Evolutionary conservation across 2,113 vertebrate species (phyloP), one percentile per base, ranked within the genome.

Genomic region (Rhineura floridana): DNA sequence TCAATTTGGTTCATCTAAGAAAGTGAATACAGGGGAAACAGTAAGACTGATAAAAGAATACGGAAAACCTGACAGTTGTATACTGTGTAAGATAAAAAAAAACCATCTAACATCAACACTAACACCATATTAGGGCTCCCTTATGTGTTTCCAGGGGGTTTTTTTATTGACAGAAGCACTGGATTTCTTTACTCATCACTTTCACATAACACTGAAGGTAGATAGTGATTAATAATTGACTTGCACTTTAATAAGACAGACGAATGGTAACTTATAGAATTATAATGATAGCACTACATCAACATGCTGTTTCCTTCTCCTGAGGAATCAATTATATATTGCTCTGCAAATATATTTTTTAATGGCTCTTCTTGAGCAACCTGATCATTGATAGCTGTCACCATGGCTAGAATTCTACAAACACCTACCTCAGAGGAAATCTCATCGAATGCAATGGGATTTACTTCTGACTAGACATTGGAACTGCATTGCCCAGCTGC

Each of bases 191-290:
- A 81, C 36, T 78, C 50, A 73, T 23, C 46, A 36, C 12, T 75
- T 88, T n/a, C 36, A 46, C 44, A 81, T 2, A 86, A 55, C 0
- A n/a, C 30, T 91, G 46, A 59, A 78, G 17, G 0, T 81, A 42
- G 78, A 1, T 52, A 39, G 67, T n/a, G 89, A 82, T 84, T 89
- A 92, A 83, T 76, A 89, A 87, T 55, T 87, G 86, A 76, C 59
- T 67, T 44, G 67, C 6, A 25, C 3, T 81, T 81, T 19, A 89
- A 21, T 69, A 89, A 28, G 23, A n/a, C 10, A 81, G 44, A 33
- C 42, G 85, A 89, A 67, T 79, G 2, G 4, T 90, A 82, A 67
- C 8, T n/a, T 30, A 36, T 44, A 84, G 13, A 4, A 1, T 25
- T 62, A 9, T 76, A 88, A 82, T 84, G 36, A 42, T 25, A 75